Evolutionary conservation across 1,140 invertebrate species (phyloP), one percentile per base, ranked within the genome.

Genomic region (Arion vulgaris): DNA sequence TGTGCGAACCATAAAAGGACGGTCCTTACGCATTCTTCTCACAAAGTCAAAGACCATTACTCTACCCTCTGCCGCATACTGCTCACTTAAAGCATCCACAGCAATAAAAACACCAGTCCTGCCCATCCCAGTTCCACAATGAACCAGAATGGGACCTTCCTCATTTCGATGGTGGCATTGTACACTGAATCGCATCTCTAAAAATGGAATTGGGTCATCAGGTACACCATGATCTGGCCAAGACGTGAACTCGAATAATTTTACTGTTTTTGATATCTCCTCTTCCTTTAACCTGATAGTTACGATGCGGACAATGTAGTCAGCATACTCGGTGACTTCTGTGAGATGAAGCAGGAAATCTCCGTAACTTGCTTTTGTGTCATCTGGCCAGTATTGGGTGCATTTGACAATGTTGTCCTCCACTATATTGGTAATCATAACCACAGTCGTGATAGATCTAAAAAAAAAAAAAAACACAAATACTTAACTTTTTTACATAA

Each of bases 201-300:
- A 93, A 93, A 99, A 98, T 0, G 98, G 98, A 0, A 98, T 98
- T 0, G 98, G 97, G 93, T 99, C 97, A 90, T 98, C 97, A 1
- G 98, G 98, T 0, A 98, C 97, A 0, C 98, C 98, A 90, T 99
- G 98, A 92, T 99, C 98, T 0, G 99, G 98, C 99, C 99, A 99
- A 0, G 97, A 97, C 0, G 98, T 99, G 90, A 99, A 99, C 90
- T 99, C 98, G 77, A 99, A 94, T 90, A 91, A 83, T 49, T 83
- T 85, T 5, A 92, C 88, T 13, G 72, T 49, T 51, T 85, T 79
- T 23, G 53, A 72, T 17, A 85, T 36, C 1, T 72, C 57, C 28
- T 82, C 76, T 13, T 38, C 62, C 26, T 34, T 32, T 9, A 26
- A 66, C 23, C 73, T 38, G 36, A 90, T 57, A 0, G 83, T 74